phyloP scores from a whole-genome alignment of 92 coral and sea anemone genomes.

The Zoanthus solanderi region DNA sequence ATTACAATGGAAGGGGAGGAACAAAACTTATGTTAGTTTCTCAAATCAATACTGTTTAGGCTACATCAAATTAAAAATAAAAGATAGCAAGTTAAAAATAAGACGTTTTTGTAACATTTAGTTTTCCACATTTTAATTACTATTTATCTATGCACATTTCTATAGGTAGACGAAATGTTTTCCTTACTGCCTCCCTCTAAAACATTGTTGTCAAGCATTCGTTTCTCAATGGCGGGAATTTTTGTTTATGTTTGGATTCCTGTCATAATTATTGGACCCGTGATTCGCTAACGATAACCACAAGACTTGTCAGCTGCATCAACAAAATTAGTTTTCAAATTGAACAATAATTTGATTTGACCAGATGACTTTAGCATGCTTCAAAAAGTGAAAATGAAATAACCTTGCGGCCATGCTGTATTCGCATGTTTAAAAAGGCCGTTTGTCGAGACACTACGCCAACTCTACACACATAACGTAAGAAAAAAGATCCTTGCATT shows the following conservation, averaged over 20 bases:
- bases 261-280: slow-evolving; percentile 17
- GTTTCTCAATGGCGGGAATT: slow-evolving; percentile 36
- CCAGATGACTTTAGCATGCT: not conserved
- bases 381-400: not conserved
- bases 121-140: not conserved
- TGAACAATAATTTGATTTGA: not conserved
- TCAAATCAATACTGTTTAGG: not conserved
- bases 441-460: not conserved
- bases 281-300: slow-evolving; percentile 27
- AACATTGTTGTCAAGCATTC: not conserved
- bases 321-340: not conserved
- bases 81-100: not conserved
- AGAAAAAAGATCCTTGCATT: too few species aligned
- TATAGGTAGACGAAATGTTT: not conserved
- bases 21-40: too few species aligned
- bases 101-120: not conserved
- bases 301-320: not conserved
- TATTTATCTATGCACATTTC: not conserved
- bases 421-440: not conserved
- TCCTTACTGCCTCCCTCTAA: not conserved
- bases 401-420: not conserved
- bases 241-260: slow-evolving; percentile 25
- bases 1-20: not conserved
- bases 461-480: too few species aligned
- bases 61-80: not conserved